Conservation (phyloP, 2,113 vertebrate genomes). For the Odobenus rosmarus region DNA sequence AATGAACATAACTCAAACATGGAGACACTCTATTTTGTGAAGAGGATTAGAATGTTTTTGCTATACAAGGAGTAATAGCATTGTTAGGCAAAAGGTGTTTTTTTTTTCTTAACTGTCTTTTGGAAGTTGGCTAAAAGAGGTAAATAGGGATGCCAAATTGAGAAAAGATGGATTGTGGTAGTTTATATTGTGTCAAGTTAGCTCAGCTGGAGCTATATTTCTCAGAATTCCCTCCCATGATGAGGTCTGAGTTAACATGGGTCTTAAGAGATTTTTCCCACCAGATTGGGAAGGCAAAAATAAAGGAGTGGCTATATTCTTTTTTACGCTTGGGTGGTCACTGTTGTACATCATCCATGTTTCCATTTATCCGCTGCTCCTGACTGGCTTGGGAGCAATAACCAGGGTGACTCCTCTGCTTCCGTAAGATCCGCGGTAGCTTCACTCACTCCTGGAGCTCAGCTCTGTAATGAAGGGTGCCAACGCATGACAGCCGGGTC, state of each 20-base stretch:
- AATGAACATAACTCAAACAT: not conserved
- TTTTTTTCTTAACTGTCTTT: not conserved
- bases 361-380: not conserved
- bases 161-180: not conserved
- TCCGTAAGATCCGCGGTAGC: not conserved
- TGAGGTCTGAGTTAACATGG: not conserved
- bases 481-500: rapidly evolving
- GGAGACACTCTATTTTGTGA: not conserved
- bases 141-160: not conserved
- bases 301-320: not conserved
- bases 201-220: not conserved
- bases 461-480: not conserved
- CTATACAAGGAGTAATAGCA: not conserved
- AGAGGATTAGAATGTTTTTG: not conserved
- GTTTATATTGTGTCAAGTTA: not conserved
- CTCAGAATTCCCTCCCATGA: not conserved
- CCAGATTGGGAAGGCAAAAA: not conserved
- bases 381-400: not conserved
- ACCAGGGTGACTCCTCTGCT: not conserved
- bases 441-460: not conserved
- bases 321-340: not conserved
- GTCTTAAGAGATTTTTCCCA: not conserved
- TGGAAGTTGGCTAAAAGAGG: not conserved
- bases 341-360: not conserved
- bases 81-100: not conserved